Evolutionary conservation across 2,888 invertebrate species (phyloP), one percentile per base, ranked within the genome.

Genomic region (Synergus japonicus): DNA sequence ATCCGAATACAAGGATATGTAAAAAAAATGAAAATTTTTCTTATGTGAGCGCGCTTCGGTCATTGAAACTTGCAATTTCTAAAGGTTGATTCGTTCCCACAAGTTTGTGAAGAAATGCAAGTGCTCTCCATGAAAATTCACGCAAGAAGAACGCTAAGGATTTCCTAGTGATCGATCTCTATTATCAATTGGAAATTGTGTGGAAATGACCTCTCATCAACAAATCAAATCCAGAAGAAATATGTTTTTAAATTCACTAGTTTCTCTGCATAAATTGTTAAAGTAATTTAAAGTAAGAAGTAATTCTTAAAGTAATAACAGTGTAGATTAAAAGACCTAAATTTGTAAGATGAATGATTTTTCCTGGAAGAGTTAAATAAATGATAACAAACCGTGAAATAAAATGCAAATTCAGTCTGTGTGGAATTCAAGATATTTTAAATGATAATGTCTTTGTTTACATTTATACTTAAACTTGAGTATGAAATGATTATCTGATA

Each of bases 71-170:
- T 73, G n/a, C 54, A 46, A 73, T 54, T 49, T 46, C 49, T 49
- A 73, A 73, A 73, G 73, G 73, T 73, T 73, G 73, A 54, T 73
- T 73, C 73, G 37, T 73, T 73, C 73, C 54, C 73, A 73, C 73
- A 54, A 73, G 54, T 73, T 54, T 54, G 29, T 73, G 54, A 44
- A 67, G 67, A 67, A 44, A n/a, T 73, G 54, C 37, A 54, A 37
- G 49, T 54, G 37, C 49, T 29, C 37, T 54, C 49, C 37, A 41
- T 73, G 73, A 29, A 73, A 73, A 73, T 49, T n/a, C 29, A 73
- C n/a, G 49, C 37, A 73, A n/a, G 49, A 49, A 46, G 49, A 49
- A 73, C 60, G 22, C 60, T 60, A 1, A 54, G 37, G 37, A 49
- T 73, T 49, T 73, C n/a, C 13, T 29, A 29, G 46, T 18, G n/a